Conservation (phyloP, 2,797 vertebrate species). For the Aeoliscus strigatus region DNA sequence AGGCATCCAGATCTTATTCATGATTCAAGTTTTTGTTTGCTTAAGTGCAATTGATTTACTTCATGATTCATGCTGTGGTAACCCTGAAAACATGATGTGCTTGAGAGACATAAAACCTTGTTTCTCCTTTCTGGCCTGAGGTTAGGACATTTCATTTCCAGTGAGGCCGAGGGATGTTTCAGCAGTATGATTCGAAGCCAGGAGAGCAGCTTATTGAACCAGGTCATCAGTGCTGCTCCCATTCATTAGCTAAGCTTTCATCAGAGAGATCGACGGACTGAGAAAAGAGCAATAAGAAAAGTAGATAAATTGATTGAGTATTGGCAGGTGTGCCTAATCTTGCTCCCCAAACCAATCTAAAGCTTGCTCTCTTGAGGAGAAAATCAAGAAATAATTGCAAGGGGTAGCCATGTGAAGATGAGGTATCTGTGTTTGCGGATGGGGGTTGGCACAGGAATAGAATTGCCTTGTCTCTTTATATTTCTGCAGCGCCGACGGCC, state of each 20-base stretch:
- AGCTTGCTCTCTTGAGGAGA: constrained; percentile 30
- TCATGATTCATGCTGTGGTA: constrained; percentile 11
- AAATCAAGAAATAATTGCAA: constrained; percentile 59
- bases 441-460: constrained; percentile 38
- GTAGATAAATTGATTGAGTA: constrained; percentile 56
- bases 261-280: constrained; percentile 29
- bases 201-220: constrained; percentile 52
- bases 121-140: constrained; percentile 26
- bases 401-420: constrained; percentile 54
- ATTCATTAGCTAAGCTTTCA: constrained; percentile 64
- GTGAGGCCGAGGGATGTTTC: constrained; percentile 32
- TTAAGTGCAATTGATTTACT: constrained; percentile 16
- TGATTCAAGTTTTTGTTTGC: no score
- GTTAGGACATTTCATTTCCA: constrained; percentile 52
- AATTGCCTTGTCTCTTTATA: constrained; percentile 56
- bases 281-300: constrained; percentile 48
- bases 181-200: constrained; percentile 43
- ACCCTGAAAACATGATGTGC: constrained; percentile 13
- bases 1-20: background rate
- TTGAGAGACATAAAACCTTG: constrained; percentile 13
- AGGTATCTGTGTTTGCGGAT: constrained; percentile 41
- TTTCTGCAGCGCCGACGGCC: constrained; percentile 33
- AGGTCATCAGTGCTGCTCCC: constrained; percentile 51
- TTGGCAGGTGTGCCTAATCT: constrained; percentile 61
- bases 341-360: constrained; percentile 38